A percentile compares a stretch with the other conserved stretches of the same genome.
These are phyloP conservation scores for Salvelinus alpinus DNA, from an alignment of 2,113 vertebrate species.

Conservation along the genomic window DNA sequence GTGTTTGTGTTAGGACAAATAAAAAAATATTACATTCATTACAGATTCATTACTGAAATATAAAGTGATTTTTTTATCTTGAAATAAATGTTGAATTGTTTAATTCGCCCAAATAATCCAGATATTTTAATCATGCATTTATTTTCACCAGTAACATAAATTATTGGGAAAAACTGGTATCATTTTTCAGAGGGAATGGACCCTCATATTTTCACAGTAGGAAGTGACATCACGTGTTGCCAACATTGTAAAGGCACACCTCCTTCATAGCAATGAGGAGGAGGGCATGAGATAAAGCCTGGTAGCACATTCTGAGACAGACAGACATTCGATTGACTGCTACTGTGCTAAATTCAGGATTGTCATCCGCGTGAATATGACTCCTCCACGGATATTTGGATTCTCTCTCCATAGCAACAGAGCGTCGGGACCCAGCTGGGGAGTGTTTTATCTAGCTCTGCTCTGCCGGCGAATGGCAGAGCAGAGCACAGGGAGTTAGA, in stretches of 20 bases:
- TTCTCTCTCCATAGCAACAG: conserved; percentile 60
- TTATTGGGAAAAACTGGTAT: too few relatives aligned
- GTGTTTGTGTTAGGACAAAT: neutral
- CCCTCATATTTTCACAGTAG: conserved; percentile 20
- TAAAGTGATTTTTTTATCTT: too few relatives aligned
- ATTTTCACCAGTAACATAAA: neutral
- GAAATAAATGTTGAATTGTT: too few relatives aligned
- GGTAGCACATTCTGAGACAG: conserved; percentile 52
- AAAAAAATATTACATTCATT: too few relatives aligned
- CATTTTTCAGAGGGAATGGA: neutral
- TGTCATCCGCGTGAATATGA: conserved; percentile 48
- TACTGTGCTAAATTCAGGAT: conserved; percentile 37
- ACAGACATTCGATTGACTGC: conserved; percentile 37
- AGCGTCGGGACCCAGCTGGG: conserved; percentile 50
- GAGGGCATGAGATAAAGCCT: conserved; percentile 50
- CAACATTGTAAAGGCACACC: conserved; percentile 62
- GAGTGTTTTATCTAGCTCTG: conserved; percentile 35
- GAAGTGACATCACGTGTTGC: conserved; percentile 78
- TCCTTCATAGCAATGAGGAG: conserved; percentile 29
- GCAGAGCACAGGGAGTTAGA: conserved; percentile 31
- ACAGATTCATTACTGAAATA: too few relatives aligned
- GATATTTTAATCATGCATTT: too few relatives aligned
- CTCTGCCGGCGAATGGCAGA: conserved; percentile 45
- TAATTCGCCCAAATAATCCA: too few relatives aligned
- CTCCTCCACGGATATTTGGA: conserved; percentile 61